phyloP scores from a whole-genome alignment of 2,888 invertebrate species.

The Caenorhabditis parvicauda region DNA sequence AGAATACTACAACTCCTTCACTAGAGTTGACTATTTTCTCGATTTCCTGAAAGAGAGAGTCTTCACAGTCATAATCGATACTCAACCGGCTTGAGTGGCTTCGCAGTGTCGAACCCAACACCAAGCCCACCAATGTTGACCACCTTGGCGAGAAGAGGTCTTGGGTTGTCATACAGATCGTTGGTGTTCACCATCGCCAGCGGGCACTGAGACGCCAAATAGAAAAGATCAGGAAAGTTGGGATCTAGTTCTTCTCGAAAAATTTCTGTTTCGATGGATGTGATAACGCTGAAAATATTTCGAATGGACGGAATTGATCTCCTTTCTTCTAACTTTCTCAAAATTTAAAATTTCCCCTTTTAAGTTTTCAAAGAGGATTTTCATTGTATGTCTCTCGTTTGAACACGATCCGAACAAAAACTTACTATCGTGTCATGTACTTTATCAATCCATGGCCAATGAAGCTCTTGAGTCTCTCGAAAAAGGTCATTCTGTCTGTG shows the following conservation, averaged over 20 bases:
- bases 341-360: too few species aligned
- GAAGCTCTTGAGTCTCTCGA: constrained; percentile 38
- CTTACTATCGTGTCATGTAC: constrained; percentile 10
- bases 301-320: too few species aligned
- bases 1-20: constrained; percentile 43
- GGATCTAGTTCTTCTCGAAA: constrained; percentile 44
- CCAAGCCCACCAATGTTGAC: constrained; percentile 54
- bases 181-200: constrained; percentile 47
- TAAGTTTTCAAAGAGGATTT: too few species aligned
- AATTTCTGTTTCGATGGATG: constrained; percentile 28
- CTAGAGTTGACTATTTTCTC: too few species aligned
- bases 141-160: constrained; percentile 48
- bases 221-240: constrained; percentile 43
- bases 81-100: constrained; percentile 35
- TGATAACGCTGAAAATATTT: constrained; percentile 24
- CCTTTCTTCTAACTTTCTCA: too few species aligned
- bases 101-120: constrained; percentile 38
- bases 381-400: too few species aligned
- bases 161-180: constrained; percentile 47
- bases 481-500: constrained; percentile 42
- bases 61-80: background rate
- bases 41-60: too few species aligned
- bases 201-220: constrained; percentile 35
- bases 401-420: too few species aligned
- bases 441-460: constrained; percentile 36